Conservation (phyloP, 2,797 vertebrate species). For the Phrynocephalus forsythii region DNA sequence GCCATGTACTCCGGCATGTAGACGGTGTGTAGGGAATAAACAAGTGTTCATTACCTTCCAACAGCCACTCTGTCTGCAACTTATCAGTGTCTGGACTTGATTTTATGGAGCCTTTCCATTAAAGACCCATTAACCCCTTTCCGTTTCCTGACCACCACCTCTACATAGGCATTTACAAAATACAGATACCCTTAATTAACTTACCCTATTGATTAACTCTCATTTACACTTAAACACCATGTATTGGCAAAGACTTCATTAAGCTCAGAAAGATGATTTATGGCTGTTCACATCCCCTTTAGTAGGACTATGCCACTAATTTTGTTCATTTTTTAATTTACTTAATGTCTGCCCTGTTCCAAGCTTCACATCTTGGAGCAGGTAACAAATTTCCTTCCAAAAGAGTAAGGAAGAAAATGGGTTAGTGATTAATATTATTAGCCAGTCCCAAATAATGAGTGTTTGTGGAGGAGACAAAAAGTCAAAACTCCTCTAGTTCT, state of each 20-base stretch:
- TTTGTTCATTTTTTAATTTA: not conserved
- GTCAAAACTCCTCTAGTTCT: not conserved
- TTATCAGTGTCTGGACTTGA: not conserved
- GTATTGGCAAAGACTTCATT: slow-evolving; percentile 23
- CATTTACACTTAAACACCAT: slow-evolving; percentile 9
- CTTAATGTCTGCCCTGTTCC: not conserved
- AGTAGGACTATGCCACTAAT: not conserved
- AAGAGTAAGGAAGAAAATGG: not conserved
- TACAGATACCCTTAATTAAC: slow-evolving; percentile 35
- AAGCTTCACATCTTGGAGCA: not conserved
- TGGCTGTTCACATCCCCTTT: not conserved
- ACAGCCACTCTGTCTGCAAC: not conserved
- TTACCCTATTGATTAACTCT: slow-evolving; percentile 36
- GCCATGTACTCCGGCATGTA: not conserved
- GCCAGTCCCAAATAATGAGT: not conserved
- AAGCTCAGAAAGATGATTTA: slow-evolving; percentile 26
- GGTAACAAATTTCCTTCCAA: not conserved
- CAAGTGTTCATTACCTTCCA: not conserved
- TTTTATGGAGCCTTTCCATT: slow-evolving; percentile 8
- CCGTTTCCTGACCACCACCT: not conserved
- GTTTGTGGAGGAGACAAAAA: not conserved
- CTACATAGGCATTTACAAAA: slow-evolving; percentile 30
- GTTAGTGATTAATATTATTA: not conserved
- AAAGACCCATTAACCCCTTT: slow-evolving; percentile 28
- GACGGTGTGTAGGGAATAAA: not conserved